Percentiles rank a stretch among this genome's conserved stretches.
Conservation (phyloP, 2,888 invertebrate genomes). For the Chymomyza amoena region DNA sequence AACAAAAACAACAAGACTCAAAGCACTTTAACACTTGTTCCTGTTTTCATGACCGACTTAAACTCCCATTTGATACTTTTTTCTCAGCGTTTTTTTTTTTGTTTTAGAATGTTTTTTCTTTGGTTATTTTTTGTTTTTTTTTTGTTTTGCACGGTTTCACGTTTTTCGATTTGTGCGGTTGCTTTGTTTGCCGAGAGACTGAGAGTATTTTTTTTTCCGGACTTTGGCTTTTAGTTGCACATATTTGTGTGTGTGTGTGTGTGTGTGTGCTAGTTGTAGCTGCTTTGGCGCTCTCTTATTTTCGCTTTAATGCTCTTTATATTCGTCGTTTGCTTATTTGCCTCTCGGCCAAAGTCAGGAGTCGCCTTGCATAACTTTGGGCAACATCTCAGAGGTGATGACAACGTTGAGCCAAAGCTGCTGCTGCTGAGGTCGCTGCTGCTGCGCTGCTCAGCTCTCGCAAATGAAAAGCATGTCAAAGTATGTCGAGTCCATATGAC, state of each 20-base stretch:
- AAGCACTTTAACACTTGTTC: slow-evolving; percentile 43
- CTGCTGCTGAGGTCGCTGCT: background rate
- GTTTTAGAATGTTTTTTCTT: slow-evolving; percentile 25
- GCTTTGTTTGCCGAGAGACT: slow-evolving; percentile 43
- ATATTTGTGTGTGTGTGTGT: slow-evolving; percentile 14
- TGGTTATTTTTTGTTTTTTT: slow-evolving; percentile 7
- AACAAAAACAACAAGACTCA: slow-evolving; percentile 16
- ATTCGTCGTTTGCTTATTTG: slow-evolving; percentile 14
- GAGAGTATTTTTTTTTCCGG: slow-evolving; percentile 15
- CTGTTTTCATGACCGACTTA: slow-evolving; percentile 18
- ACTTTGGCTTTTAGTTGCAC: slow-evolving; percentile 49
- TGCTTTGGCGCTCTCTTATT: slow-evolving; percentile 6
- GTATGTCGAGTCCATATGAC: slow-evolving; percentile 59
- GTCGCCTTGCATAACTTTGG: slow-evolving; percentile 10
- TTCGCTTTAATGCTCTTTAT: slow-evolving; percentile 5
- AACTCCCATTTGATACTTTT: slow-evolving; percentile 27
- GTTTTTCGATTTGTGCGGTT: slow-evolving; percentile 39
- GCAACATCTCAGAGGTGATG: slow-evolving; percentile 25
- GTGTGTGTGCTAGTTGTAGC: background rate
- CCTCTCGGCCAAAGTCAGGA: slow-evolving; percentile 46
- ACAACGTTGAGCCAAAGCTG: slow-evolving; percentile 10
- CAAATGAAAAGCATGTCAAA: slow-evolving; percentile 59
- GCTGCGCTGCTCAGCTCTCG: slow-evolving; percentile 45
- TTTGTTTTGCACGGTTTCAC: background rate
- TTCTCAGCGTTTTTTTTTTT: slow-evolving; percentile 10